Conservation (phyloP, 2,797 vertebrate genomes). For the Picus viridis region DNA sequence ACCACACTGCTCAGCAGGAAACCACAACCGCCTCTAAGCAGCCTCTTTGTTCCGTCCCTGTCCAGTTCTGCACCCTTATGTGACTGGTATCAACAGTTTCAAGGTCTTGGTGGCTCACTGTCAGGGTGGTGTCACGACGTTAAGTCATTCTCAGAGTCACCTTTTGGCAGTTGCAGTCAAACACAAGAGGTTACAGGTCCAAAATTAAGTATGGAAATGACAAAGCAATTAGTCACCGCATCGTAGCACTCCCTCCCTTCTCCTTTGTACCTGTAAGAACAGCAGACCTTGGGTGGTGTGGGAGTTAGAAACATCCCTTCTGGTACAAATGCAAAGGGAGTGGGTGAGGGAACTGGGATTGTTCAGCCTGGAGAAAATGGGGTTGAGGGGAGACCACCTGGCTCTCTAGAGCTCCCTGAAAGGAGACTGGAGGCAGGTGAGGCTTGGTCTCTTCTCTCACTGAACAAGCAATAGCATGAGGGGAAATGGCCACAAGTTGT, state of each 20-base stretch:
- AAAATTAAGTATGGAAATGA: neutral
- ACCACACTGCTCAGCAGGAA: neutral
- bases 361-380: too few species aligned
- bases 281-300: neutral
- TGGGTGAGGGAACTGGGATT: too few species aligned
- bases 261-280: neutral
- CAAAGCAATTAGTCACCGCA: neutral
- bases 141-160: neutral
- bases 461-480: too few species aligned
- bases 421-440: too few species aligned
- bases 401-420: too few species aligned
- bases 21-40: neutral
- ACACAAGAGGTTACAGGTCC: neutral
- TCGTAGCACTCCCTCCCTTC: neutral
- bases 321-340: neutral
- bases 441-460: too few species aligned
- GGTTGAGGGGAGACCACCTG: too few species aligned
- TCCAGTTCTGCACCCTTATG: neutral
- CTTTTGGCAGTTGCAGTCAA: neutral
- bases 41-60: neutral
- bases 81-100: neutral
- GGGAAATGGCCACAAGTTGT: too few species aligned
- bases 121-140: accelerated
- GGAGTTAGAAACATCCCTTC: neutral
- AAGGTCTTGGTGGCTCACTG: neutral